Conservation (phyloP, 2,797 vertebrate species). For the Typhlichthys subterraneus region DNA sequence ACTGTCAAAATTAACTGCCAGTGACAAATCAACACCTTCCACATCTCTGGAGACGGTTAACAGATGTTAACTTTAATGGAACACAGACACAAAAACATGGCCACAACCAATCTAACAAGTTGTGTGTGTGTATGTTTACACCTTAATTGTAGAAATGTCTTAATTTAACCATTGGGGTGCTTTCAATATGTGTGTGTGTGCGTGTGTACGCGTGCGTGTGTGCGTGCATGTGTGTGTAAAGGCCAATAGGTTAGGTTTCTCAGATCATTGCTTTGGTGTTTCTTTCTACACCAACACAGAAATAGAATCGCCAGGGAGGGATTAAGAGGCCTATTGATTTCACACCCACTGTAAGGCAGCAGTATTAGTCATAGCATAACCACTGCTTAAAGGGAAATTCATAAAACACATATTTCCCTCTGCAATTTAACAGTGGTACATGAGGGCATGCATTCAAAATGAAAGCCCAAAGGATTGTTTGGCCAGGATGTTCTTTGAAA, state of each 20-base stretch:
- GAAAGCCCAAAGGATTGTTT: not conserved
- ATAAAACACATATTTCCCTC: not conserved
- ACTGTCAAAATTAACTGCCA: slow-evolving; percentile 74
- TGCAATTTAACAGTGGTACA: not conserved
- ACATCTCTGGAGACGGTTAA: slow-evolving; percentile 67
- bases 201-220: not conserved
- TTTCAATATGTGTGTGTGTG: slow-evolving; percentile 10
- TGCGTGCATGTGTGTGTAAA: slow-evolving; percentile 6
- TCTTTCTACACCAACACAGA: slow-evolving; percentile 24
- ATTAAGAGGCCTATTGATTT: slow-evolving; percentile 17
- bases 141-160: not conserved
- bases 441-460: not conserved
- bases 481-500: not conserved
- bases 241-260: slow-evolving; percentile 34
- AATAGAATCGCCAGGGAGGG: slow-evolving; percentile 27
- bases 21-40: slow-evolving; percentile 51
- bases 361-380: not conserved
- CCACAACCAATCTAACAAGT: slow-evolving; percentile 7
- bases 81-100: slow-evolving; percentile 29
- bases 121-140: not conserved
- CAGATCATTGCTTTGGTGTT: not conserved
- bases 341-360: slow-evolving; percentile 19
- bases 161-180: slow-evolving; percentile 18
- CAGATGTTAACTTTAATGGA: slow-evolving; percentile 42
- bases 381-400: not conserved